Conservation (phyloP, 2,888 invertebrate species). For the Syrphus vitripennis region DNA sequence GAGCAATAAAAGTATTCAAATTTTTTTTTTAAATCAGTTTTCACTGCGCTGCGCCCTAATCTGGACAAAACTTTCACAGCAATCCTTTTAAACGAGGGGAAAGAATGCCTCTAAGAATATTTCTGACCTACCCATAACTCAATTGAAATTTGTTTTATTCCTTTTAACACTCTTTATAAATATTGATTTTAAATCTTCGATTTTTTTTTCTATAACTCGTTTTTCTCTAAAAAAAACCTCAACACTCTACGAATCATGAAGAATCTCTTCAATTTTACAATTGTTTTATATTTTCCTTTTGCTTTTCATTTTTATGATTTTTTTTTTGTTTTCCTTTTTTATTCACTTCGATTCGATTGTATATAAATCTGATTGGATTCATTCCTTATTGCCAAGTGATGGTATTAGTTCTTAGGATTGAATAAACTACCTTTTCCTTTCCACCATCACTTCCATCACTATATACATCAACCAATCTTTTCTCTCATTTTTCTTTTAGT, state of each 20-base stretch:
- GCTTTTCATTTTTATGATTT: not conserved
- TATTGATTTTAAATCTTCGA: not conserved
- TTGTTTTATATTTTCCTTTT: not conserved
- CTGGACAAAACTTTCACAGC: too few species aligned
- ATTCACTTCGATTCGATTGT: slow-evolving; percentile 42
- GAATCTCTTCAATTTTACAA: slow-evolving; percentile 28
- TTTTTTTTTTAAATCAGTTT: too few species aligned
- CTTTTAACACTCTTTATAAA: too few species aligned
- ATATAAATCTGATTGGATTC: slow-evolving; percentile 66
- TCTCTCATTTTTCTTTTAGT: slow-evolving; percentile 5
- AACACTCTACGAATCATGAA: not conserved
- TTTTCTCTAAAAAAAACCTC: not conserved
- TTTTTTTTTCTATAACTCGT: not conserved
- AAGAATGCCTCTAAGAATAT: too few species aligned
- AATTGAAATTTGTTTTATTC: too few species aligned
- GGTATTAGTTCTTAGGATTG: slow-evolving; percentile 48
- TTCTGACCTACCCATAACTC: too few species aligned
- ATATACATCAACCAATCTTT: not conserved
- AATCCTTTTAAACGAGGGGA: too few species aligned
- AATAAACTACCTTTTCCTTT: slow-evolving; percentile 10
- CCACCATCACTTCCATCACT: not conserved
- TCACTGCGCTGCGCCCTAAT: too few species aligned
- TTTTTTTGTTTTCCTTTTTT: slow-evolving; percentile 13
- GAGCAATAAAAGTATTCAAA: too few species aligned
- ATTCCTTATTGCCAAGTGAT: slow-evolving; percentile 63